phyloP scores from a whole-genome alignment of 2,797 vertebrate genomes.

The Acanthiza pusilla region DNA sequence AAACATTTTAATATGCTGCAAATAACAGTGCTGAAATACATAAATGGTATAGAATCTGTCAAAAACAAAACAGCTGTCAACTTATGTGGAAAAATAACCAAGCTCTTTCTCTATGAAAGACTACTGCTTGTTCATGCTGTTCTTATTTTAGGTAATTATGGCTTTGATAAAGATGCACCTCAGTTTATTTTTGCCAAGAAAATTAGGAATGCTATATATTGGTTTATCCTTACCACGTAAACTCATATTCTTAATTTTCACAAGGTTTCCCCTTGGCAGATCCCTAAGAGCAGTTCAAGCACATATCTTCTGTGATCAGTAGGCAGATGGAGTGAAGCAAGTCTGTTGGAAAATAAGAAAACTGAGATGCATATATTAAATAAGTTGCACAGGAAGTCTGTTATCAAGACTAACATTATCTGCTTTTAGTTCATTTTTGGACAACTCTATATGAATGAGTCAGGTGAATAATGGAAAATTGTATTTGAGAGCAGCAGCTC shows the following conservation, averaged over 20 bases:
- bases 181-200: background rate
- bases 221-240: background rate
- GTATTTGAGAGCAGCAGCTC: background rate
- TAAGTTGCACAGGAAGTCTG: background rate
- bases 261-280: background rate
- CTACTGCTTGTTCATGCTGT: background rate
- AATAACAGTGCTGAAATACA: background rate
- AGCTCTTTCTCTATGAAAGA: background rate
- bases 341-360: background rate
- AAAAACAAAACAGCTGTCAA: background rate
- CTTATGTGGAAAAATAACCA: background rate
- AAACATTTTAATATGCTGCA: background rate
- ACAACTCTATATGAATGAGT: background rate
- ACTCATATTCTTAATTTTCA: background rate
- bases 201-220: background rate
- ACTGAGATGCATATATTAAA: background rate
- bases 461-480: background rate
- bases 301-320: background rate
- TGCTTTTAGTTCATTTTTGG: background rate
- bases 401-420: background rate
- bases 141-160: background rate
- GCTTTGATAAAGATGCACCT: background rate
- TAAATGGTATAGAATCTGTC: background rate
- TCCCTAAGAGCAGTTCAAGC: background rate
- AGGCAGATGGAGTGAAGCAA: background rate